Percentiles rank a stretch among this genome's conserved stretches.
Conservation (phyloP, 2,113 vertebrate genomes). For the Leptosomus discolor region DNA sequence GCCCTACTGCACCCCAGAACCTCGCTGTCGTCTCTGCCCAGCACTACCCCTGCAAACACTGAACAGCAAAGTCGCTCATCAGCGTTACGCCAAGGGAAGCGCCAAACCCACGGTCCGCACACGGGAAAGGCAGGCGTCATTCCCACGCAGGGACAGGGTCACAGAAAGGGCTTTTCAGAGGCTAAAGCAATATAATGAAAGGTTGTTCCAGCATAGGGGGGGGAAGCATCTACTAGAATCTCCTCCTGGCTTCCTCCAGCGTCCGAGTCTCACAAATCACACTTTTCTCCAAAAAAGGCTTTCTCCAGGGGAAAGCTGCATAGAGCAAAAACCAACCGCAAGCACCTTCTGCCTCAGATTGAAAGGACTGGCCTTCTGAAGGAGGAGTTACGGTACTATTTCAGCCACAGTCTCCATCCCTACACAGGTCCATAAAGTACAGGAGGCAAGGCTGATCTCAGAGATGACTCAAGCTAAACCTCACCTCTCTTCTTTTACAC, state of each 20-base stretch:
- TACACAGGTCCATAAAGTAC: background rate
- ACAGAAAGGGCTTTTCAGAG: background rate
- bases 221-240: background rate
- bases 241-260: background rate
- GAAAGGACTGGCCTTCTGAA: background rate
- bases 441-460: background rate
- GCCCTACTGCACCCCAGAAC: background rate
- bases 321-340: background rate
- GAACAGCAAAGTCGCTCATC: background rate
- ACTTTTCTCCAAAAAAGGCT: background rate
- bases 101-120: accelerated
- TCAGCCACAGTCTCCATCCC: background rate
- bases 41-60: background rate
- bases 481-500: background rate
- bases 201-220: background rate
- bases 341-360: background rate
- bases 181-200: background rate
- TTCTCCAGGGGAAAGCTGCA: background rate
- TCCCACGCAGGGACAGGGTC: background rate
- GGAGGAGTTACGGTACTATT: background rate
- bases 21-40: background rate
- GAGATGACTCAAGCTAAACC: background rate
- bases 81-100: background rate
- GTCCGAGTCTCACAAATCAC: background rate
- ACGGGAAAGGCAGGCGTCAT: background rate